Conservation (phyloP, 2,797 vertebrate species). For the Coilia nasus region DNA sequence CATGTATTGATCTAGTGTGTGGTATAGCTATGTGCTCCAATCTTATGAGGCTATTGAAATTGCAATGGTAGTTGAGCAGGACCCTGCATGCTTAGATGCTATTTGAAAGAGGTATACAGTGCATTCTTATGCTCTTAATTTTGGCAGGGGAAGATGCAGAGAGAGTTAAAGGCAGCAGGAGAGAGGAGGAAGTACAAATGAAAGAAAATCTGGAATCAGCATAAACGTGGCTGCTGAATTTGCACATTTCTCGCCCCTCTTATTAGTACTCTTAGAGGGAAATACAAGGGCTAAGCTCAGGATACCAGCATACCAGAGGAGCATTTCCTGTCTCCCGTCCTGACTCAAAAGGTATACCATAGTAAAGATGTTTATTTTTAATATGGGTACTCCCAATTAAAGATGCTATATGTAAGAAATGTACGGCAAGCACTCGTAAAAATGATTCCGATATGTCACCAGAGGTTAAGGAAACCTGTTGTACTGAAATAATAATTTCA, state of each 20-base stretch:
- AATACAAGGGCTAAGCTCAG: not conserved
- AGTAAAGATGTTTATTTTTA: not conserved
- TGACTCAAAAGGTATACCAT: not conserved
- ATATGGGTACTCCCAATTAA: too few relatives aligned
- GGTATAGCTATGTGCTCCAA: not conserved
- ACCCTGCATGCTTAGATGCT: not conserved
- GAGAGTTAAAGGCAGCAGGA: not conserved
- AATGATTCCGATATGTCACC: too few relatives aligned
- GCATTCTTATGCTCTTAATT: not conserved
- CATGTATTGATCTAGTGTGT: not conserved
- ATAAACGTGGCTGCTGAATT: constrained; percentile 14
- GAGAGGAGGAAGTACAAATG: not conserved
- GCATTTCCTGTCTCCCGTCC: not conserved
- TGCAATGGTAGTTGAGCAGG: not conserved
- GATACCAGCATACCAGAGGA: not conserved
- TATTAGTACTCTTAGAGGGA: not conserved
- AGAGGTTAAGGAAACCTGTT: too few relatives aligned
- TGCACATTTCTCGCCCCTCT: not conserved
- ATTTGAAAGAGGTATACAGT: not conserved
- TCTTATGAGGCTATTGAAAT: not conserved
- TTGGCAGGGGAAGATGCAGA: not conserved
- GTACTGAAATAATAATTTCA: too few relatives aligned
- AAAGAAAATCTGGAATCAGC: constrained; percentile 15
- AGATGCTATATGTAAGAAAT: too few relatives aligned
- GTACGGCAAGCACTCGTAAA: too few relatives aligned